phyloP scores from a whole-genome alignment of 2,888 invertebrate species.

The Drosophila macrothrix region DNA sequence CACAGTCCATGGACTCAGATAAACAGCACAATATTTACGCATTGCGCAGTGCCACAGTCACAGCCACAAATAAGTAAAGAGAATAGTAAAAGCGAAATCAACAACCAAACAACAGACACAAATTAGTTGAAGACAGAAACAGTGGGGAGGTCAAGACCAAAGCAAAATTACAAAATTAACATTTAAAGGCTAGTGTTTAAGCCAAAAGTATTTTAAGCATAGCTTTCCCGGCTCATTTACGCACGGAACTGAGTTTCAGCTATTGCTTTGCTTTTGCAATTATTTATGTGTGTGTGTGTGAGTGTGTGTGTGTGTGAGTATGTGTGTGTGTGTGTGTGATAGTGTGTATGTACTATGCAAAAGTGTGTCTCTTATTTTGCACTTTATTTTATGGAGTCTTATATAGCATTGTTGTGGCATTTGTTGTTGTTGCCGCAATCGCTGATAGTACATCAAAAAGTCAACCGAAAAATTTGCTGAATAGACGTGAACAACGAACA shows the following conservation, averaged over 20 bases:
- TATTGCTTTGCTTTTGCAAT: slow-evolving; percentile 12
- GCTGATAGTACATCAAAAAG: slow-evolving; percentile 31
- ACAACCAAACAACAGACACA: slow-evolving; percentile 4
- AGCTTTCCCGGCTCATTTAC: slow-evolving; percentile 6
- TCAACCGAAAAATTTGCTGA: slow-evolving; percentile 34
- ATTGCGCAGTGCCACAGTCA: slow-evolving; percentile 5
- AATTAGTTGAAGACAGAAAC: neutral
- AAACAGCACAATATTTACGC: slow-evolving; percentile 25
- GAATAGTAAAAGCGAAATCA: slow-evolving; percentile 22
- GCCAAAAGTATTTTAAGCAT: slow-evolving; percentile 10
- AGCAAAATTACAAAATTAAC: slow-evolving; percentile 24
- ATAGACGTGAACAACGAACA: slow-evolving; percentile 50
- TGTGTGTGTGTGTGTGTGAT: neutral
- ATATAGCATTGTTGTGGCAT: slow-evolving; percentile 1
- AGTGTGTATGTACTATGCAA: neutral
- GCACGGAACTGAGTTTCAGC: neutral
- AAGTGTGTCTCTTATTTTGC: slow-evolving; percentile 21
- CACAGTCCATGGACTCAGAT: neutral
- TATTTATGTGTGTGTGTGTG: slow-evolving; percentile 16
- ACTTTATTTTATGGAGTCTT: slow-evolving; percentile 33
- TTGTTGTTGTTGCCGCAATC: slow-evolving; percentile 24
- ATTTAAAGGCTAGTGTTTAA: slow-evolving; percentile 26
- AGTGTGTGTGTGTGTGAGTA: neutral
- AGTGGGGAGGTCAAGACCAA: slow-evolving; percentile 18
- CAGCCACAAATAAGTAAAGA: slow-evolving; percentile 15